Base-by-base conservation (phyloP, 2,888 invertebrate genomes). In the Drosophila mimica region DNA sequence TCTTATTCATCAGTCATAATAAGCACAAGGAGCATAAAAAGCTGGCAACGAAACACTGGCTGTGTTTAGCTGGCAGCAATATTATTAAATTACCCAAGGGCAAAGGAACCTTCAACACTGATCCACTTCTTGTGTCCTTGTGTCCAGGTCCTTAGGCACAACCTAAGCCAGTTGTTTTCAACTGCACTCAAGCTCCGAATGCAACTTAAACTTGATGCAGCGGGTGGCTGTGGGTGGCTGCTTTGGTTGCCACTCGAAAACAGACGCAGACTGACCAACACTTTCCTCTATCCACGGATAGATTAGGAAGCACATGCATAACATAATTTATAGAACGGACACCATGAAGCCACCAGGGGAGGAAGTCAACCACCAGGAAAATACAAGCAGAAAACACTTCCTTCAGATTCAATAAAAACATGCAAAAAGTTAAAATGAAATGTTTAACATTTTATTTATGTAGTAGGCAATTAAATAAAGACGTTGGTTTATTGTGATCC, bases 1-100 rank as follows among this genome's bases (percentile, higher is more conserved):
- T 68, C 68, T 68, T 72, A 76, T 83, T 76, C 81, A 83, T 76
- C 52, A 61, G 65, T 66, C 31, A 38, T 40, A 46, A 52, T 56
- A 13, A 7, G 25, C 25, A 46, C 20, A 46, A 20, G 15, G 15
- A 2, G 46, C 20, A 25, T 15, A 8, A 25, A 25, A 25, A 15
- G 20, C 20, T 46, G 46, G 2, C 46, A 43, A 11, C 7, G 20
- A 25, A 25, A 15, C 7, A 46, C 15, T 25, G 25, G 25, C 25
- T 25, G 25, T 25, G 25, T 25, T 25, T 7, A 20, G 8, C 15
- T 25, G 46, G 36, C 34, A 74, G n/a, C 49, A 25, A 25, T 46
- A 20, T 46, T 15, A 53, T 8, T 33, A 28, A 6, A 17, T 17
- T 3, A 17, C 49, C 17, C 25, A 28, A 28, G 28, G 17, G 28